Conservation (phyloP, 2,797 vertebrate species). For the Scolopax bukidnonensis region DNA sequence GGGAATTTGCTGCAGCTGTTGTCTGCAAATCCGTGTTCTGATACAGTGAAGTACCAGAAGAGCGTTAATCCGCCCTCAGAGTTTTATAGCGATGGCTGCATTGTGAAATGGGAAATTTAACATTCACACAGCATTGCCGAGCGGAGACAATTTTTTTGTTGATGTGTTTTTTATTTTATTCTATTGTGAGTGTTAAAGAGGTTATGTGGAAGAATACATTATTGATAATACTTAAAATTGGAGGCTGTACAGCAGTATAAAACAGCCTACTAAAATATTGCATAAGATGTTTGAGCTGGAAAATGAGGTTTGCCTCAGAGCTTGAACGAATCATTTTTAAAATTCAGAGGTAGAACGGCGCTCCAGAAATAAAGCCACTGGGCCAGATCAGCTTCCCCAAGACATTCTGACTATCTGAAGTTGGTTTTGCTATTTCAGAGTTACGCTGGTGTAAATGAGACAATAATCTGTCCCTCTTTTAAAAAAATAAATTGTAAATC, state of each 20-base stretch:
- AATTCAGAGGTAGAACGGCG: conserved; percentile 30
- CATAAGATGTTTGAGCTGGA: conserved; percentile 54
- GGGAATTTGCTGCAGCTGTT: conserved; percentile 98
- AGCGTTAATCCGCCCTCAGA: conserved; percentile 90
- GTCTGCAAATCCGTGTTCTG: conserved; percentile 92
- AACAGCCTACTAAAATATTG: conserved; percentile 49
- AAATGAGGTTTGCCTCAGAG: conserved; percentile 57
- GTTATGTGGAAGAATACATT: conserved; percentile 28
- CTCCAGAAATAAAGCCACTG: conserved; percentile 44
- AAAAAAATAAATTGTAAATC: neutral
- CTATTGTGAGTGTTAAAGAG: conserved; percentile 57
- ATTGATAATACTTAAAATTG: conserved; percentile 52
- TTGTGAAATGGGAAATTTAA: conserved; percentile 86
- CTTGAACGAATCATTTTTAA: conserved; percentile 47
- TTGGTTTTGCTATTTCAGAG: neutral
- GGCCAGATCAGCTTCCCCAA: neutral
- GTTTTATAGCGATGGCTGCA: conserved; percentile 79
- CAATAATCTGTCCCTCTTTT: neutral
- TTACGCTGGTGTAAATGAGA: neutral
- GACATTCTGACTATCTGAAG: neutral
- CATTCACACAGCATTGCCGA: conserved; percentile 65
- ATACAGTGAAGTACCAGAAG: conserved; percentile 89
- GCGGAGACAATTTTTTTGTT: conserved; percentile 40
- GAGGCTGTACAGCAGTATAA: neutral
- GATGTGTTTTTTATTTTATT: conserved; percentile 59